phyloP scores from a whole-genome alignment of 2,888 invertebrate genomes.

The Yponomeuta cagnagella region DNA sequence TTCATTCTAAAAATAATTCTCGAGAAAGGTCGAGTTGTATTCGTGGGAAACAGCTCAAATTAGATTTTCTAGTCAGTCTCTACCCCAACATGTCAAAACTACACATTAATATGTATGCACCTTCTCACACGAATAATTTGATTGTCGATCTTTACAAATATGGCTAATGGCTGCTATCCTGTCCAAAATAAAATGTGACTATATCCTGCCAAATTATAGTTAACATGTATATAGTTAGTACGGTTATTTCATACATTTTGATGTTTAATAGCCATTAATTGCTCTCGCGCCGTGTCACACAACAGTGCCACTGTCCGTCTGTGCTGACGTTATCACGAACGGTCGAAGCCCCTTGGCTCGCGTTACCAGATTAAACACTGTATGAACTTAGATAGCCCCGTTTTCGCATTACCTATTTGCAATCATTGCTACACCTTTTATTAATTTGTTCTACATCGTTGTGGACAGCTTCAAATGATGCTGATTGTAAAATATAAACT shows the following conservation, averaged over 20 bases:
- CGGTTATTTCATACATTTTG: constrained; percentile 4
- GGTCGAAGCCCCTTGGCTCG: constrained; percentile 63
- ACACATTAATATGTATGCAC: not conserved
- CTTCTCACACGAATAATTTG: not conserved
- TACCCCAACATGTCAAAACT: not conserved
- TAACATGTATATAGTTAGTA: not conserved
- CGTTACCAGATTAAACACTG: constrained; percentile 54
- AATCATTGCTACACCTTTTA: constrained; percentile 29
- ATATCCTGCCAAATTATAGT: not conserved
- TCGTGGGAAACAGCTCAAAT: constrained; percentile 34
- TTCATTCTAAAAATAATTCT: constrained; percentile 54
- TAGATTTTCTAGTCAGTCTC: constrained; percentile 3
- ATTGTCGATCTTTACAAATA: not conserved
- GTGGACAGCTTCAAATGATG: not conserved
- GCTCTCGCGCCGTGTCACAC: constrained; percentile 22
- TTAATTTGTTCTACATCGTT: not conserved
- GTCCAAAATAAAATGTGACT: not conserved
- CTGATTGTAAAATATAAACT: not conserved
- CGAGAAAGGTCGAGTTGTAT: constrained; percentile 35
- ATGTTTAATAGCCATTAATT: constrained; percentile 8
- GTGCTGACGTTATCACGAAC: constrained; percentile 49
- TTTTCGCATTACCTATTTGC: constrained; percentile 32
- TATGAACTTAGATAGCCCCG: constrained; percentile 58
- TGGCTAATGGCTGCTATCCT: not conserved
- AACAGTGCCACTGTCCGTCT: constrained; percentile 27